Evolutionary conservation across 2,113 vertebrate species (phyloP).

Genomic region (Emydocephalus ijimae): DNA sequence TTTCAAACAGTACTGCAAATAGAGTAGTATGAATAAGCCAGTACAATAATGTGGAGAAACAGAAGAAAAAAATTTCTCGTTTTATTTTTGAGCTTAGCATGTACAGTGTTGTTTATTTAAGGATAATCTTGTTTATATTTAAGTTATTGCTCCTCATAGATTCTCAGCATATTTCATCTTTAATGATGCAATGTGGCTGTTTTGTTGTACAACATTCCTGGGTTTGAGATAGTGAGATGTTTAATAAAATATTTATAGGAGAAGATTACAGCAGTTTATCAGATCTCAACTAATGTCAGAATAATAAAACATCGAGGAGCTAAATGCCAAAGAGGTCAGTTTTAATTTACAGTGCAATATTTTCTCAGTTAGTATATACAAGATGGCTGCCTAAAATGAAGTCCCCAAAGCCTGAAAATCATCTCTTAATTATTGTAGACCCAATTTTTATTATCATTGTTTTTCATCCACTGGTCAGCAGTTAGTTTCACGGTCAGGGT

Average conservation of each 20-base stretch:
- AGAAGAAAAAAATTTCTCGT: conserved; percentile 42
- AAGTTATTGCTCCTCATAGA: conserved; percentile 61
- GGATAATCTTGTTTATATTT: conserved; percentile 68
- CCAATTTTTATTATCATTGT: conserved; percentile 25
- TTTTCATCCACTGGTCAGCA: neutral
- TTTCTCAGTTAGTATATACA: conserved; percentile 48
- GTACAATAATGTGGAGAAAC: conserved; percentile 42
- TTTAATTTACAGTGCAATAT: conserved; percentile 52
- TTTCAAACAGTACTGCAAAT: conserved; percentile 42
- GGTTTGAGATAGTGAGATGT: conserved; percentile 57
- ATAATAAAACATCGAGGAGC: conserved; percentile 53
- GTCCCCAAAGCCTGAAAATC: conserved; percentile 36
- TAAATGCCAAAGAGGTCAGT: conserved; percentile 41
- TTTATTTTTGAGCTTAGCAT: conserved; percentile 49
- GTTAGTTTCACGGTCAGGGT: neutral
- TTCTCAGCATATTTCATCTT: conserved; percentile 68
- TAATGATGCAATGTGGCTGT: conserved; percentile 58
- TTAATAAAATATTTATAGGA: conserved; percentile 70
- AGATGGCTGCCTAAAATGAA: conserved; percentile 43
- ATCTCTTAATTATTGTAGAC: conserved; percentile 49
- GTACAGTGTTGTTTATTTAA: conserved; percentile 57
- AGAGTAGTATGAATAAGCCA: conserved; percentile 49
- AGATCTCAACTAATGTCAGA: conserved; percentile 54
- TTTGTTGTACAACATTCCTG: conserved; percentile 62
- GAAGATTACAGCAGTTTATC: conserved; percentile 62